Conservation (phyloP, 2,888 invertebrate genomes). For the Netelia fuscicornis region DNA sequence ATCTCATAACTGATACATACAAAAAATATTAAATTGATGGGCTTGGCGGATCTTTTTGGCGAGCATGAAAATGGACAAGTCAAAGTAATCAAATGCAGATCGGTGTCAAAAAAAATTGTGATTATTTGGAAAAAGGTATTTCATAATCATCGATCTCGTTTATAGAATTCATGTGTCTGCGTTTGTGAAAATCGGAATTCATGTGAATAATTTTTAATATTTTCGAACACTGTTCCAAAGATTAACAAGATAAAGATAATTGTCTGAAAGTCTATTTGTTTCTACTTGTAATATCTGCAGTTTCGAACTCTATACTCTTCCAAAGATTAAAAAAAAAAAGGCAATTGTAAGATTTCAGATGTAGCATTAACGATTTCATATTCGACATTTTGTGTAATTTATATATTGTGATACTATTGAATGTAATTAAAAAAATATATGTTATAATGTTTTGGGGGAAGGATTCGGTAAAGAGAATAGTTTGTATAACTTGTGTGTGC, state of each 20-base stretch:
- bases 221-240: not conserved
- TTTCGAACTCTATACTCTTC: too few relatives aligned
- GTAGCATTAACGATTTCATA: not conserved
- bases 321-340: not conserved
- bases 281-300: too few relatives aligned
- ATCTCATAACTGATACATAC: conserved; percentile 14
- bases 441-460: not conserved
- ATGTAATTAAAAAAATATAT: not conserved
- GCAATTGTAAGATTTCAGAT: not conserved
- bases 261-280: too few relatives aligned
- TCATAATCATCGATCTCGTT: not conserved
- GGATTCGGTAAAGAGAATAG: too few relatives aligned
- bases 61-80: conserved; percentile 10
- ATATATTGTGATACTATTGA: not conserved
- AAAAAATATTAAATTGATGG: conserved; percentile 19
- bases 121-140: not conserved
- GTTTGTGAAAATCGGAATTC: not conserved
- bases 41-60: conserved; percentile 8
- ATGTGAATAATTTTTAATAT: not conserved
- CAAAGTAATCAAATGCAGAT: conserved; percentile 17
- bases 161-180: not conserved
- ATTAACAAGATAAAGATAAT: not conserved
- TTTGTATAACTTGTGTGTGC: too few relatives aligned
- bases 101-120: not conserved
- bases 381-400: not conserved